Conservation (phyloP, 2,113 vertebrate species). For the Syrmaticus mikado region DNA sequence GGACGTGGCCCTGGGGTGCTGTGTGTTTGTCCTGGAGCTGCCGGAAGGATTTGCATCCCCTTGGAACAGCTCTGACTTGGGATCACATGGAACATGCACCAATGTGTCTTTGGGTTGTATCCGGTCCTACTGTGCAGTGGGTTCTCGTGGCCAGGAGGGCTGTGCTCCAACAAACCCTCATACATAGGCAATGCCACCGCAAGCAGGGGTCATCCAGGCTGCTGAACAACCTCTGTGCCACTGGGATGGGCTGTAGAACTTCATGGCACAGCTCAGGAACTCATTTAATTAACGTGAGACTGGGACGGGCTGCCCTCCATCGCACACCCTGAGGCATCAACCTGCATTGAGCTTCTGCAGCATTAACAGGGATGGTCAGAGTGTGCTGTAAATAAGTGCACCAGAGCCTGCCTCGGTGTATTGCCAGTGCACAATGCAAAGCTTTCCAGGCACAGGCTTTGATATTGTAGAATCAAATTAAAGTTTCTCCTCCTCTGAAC, state of each 20-base stretch:
- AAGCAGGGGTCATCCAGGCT: neutral
- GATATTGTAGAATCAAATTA: rapidly evolving
- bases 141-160: too few relatives aligned
- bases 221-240: neutral
- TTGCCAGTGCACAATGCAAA: neutral
- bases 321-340: rapidly evolving
- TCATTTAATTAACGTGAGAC: rapidly evolving
- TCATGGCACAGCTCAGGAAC: rapidly evolving
- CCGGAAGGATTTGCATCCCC: too few relatives aligned
- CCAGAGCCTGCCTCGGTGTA: rapidly evolving
- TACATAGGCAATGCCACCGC: too few relatives aligned
- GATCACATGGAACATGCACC: too few relatives aligned
- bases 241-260: rapidly evolving
- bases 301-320: neutral
- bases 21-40: neutral
- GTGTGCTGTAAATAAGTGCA: neutral
- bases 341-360: rapidly evolving
- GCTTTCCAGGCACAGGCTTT: neutral
- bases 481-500: neutral
- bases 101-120: neutral
- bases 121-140: neutral
- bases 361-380: rapidly evolving
- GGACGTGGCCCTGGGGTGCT: neutral
- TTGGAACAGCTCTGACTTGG: neutral
- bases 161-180: neutral